phyloP scores from a whole-genome alignment of 2,113 vertebrate species.

The Zosterops hypoxanthus region DNA sequence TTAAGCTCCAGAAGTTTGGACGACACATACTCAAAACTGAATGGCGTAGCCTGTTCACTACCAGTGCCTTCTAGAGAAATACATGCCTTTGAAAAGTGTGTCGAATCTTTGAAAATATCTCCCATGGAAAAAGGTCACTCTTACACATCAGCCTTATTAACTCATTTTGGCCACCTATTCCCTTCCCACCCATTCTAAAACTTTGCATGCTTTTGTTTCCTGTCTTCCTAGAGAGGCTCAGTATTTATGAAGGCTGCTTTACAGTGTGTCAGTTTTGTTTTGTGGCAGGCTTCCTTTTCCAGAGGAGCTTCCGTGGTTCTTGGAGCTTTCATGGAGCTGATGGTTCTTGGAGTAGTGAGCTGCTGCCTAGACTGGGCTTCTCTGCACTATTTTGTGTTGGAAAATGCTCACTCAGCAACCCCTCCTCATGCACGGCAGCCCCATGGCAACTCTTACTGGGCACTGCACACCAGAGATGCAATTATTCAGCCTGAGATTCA shows the following conservation, averaged over 20 bases:
- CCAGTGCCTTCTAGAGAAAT: background rate
- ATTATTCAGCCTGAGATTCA: background rate
- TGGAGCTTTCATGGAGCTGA: background rate
- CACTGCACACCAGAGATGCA: background rate
- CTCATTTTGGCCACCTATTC: background rate
- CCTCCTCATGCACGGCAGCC: background rate
- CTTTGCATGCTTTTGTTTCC: background rate
- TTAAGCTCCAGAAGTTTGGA: background rate
- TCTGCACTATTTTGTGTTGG: background rate
- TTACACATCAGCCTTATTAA: background rate
- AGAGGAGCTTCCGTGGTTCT: background rate
- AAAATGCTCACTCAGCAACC: background rate
- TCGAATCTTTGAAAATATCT: background rate
- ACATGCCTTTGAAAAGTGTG: background rate
- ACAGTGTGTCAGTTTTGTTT: background rate
- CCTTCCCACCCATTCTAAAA: background rate
- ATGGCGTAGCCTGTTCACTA: background rate
- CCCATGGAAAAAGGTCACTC: background rate
- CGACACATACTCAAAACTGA: background rate
- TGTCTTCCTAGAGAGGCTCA: background rate
- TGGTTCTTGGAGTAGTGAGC: background rate
- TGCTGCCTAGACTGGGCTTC: background rate
- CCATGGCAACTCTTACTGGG: accelerated
- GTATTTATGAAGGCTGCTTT: background rate
- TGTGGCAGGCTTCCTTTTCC: background rate